phyloP scores from a whole-genome alignment of 1,140 invertebrate genomes.

The roundworm (Caenorhabditis elegans) region DNA sequence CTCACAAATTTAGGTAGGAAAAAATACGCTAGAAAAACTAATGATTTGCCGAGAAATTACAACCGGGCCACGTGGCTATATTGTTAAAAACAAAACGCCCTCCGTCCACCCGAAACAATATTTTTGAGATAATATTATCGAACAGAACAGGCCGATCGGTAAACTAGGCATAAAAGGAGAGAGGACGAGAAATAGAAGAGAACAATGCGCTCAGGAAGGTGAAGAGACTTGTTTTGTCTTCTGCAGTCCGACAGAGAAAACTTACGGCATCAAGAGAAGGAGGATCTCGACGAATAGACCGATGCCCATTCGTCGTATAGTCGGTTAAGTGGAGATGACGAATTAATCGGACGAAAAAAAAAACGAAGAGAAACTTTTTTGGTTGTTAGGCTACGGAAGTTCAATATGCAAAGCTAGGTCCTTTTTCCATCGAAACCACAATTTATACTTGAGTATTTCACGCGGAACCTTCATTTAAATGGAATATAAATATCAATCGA shows the following conservation, averaged over 20 bases:
- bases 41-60: too few relatives aligned
- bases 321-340: neutral
- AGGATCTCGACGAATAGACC: neutral
- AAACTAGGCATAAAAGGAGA: neutral
- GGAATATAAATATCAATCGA: too few relatives aligned
- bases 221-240: neutral
- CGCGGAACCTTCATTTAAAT: too few relatives aligned
- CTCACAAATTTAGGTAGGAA: too few relatives aligned
- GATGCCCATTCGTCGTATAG: slow-evolving; percentile 1
- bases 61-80: too few relatives aligned
- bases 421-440: too few relatives aligned
- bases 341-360: neutral
- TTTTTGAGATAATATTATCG: neutral
- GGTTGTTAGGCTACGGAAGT: neutral
- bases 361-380: neutral
- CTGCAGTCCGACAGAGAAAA: neutral
- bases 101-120: neutral
- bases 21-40: too few relatives aligned
- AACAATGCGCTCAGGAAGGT: too few relatives aligned
- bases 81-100: too few relatives aligned
- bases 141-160: neutral
- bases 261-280: neutral
- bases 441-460: too few relatives aligned
- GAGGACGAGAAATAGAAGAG: neutral
- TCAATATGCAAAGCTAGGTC: too few relatives aligned